Evolutionary conservation across 2,888 invertebrate species (phyloP), one percentile per base, ranked within the genome.

Genomic region (Zygaena filipendulae): DNA sequence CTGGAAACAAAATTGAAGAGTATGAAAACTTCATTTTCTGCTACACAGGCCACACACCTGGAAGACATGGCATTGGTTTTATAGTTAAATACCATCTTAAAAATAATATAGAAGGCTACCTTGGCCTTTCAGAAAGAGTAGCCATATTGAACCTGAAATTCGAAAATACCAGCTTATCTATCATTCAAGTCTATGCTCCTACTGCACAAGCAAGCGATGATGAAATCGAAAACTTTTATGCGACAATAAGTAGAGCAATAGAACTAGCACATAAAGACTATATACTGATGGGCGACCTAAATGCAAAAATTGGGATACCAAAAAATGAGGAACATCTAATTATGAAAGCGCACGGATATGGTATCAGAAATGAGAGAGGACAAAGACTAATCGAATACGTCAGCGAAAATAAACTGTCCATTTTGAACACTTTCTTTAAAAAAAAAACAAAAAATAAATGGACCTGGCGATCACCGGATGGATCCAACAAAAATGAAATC

Each of bases 1-100:
- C 11, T 0, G 50, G 47, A 12, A 36, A 31, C 10, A 30, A 32
- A 21, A 52, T 49, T 11, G 35, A 40, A 35, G 49, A 52, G 29
- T 10, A 49, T 22, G 33, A 41, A 2, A 21, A 43, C 4, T 37
- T 36, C n/a, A 43, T 48, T 16, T 22, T 46, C 0, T 44, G 40
- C 26, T 13, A 43, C 23, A 43, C 25, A 21, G 47, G 47, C 1
- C 11, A 42, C 7, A 43, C 41, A 6, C 37, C 35, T 7, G 44
- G 45, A 4, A 18, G 11, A 16, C 25, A 43, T 29, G 48, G 45
- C 1, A 32, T 46, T 2, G 44, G 44, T 1, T 49, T 49, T 18
- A 12, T 49, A 23, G 28, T 47, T 5, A 46, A 45, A 9, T 38
- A 33, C 11, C 6, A 11, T 1, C 23, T 20, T 3, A 45, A 45